Percentiles rank a stretch among this genome's conserved stretches.
Conservation (phyloP, 2,888 invertebrate species). For the Elmis aenea region DNA sequence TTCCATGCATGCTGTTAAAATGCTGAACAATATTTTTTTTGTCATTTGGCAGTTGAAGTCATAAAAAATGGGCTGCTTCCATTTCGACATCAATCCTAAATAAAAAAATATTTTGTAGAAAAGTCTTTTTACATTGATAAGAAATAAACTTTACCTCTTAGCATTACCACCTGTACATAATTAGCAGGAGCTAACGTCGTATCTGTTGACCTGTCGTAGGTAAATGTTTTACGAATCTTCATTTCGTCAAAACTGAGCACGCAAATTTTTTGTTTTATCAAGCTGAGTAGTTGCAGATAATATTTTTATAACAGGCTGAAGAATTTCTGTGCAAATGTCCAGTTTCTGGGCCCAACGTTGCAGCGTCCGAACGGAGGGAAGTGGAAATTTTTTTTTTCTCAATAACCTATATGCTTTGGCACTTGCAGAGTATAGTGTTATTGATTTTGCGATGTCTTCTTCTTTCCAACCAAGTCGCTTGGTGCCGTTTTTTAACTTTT, state of each 20-base stretch:
- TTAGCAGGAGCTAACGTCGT: conserved; percentile 11
- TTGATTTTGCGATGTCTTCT: neutral
- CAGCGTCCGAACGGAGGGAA: neutral
- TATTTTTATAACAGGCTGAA: neutral
- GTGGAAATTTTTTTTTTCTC: neutral
- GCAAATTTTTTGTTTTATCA: conserved; percentile 3
- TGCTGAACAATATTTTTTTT: conserved; percentile 16
- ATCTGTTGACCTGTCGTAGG: conserved; percentile 4
- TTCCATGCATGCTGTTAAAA: conserved; percentile 11
- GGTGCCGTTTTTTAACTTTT: neutral
- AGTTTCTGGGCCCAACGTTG: neutral
- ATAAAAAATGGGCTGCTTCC: conserved; percentile 24
- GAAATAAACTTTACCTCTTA: too few relatives aligned
- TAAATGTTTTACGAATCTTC: neutral
- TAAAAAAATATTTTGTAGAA: neutral
- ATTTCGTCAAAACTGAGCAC: conserved; percentile 6
- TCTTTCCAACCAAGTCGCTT: neutral
- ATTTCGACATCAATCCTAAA: conserved; percentile 6
- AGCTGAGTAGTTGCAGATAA: too few relatives aligned
- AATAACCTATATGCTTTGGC: neutral
- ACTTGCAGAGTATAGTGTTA: too few relatives aligned
- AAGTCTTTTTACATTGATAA: too few relatives aligned
- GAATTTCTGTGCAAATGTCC: neutral
- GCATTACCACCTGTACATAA: conserved; percentile 17
- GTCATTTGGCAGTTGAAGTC: conserved; percentile 21